Percentiles rank a stretch among this genome's conserved stretches.
These are phyloP conservation scores for Kryptolebias marmoratus DNA, from an alignment of 2,113 vertebrate genomes.

Conservation along the genomic window DNA sequence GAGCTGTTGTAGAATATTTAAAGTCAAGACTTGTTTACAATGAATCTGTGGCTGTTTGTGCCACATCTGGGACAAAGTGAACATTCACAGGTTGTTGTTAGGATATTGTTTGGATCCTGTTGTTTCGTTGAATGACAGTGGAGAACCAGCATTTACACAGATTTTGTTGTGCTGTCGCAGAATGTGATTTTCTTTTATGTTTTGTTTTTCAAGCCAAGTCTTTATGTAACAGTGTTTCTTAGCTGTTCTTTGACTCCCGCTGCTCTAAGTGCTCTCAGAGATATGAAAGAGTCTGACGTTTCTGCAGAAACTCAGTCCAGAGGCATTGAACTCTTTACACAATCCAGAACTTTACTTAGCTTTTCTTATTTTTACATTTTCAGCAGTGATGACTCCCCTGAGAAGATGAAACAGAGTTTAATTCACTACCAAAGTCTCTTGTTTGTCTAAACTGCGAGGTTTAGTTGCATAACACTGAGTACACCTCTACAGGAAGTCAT, in stretches of 20 bases:
- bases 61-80: constrained; percentile 48
- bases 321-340: constrained; percentile 31
- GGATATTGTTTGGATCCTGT: background rate
- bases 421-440: constrained; percentile 37
- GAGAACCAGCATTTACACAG: constrained; percentile 45
- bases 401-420: constrained; percentile 43
- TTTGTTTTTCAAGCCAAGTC: constrained; percentile 7
- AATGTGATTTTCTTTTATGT: constrained; percentile 31
- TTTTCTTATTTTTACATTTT: constrained; percentile 17
- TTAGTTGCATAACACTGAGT: constrained; percentile 18
- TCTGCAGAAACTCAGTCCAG: constrained; percentile 36
- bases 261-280: constrained; percentile 33
- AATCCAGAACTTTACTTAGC: constrained; percentile 19
- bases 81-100: constrained; percentile 40
- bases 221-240: constrained; percentile 18
- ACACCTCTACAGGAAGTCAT: constrained; percentile 51
- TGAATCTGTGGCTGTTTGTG: constrained; percentile 53
- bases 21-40: constrained; percentile 78
- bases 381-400: constrained; percentile 23
- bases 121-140: constrained; percentile 17
- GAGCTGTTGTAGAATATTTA: constrained; percentile 64
- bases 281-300: constrained; percentile 22
- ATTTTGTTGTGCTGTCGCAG: constrained; percentile 17
- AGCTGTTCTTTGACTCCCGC: constrained; percentile 20
- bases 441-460: constrained; percentile 34